Percentiles rank a stretch among this genome's conserved stretches.
These are phyloP conservation scores for Dryobates pubescens DNA, from an alignment of 2,797 vertebrate species.

Conservation along the genomic window DNA sequence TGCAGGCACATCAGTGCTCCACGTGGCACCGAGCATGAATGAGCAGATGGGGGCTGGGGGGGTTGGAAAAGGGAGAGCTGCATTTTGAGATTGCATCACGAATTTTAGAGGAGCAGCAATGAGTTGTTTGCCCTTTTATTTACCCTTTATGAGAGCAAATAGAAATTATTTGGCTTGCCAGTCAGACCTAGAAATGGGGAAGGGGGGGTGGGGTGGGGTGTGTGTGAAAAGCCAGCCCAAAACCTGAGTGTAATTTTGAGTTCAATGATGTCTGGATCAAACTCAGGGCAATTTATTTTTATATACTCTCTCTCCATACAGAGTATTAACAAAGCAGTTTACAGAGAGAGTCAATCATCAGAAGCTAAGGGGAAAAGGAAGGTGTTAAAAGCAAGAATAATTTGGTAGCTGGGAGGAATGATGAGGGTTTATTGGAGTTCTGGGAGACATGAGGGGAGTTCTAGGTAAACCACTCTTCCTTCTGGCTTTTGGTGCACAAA, in stretches of 20 bases:
- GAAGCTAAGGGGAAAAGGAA: slow-evolving; percentile 30
- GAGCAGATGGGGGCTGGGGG: neutral
- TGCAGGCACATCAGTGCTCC: neutral
- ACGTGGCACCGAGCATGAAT: neutral
- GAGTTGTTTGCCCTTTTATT: slow-evolving; percentile 57
- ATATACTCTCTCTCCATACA: slow-evolving; percentile 47
- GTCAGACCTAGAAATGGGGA: slow-evolving; percentile 17
- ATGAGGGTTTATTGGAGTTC: neutral
- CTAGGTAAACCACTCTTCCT: neutral
- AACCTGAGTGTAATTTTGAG: slow-evolving; percentile 55
- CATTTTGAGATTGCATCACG: slow-evolving; percentile 43
- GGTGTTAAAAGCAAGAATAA: slow-evolving; percentile 41
- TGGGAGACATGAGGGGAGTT: slow-evolving; percentile 9
- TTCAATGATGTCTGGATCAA: slow-evolving; percentile 62
- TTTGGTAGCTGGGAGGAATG: neutral
- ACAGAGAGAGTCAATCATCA: slow-evolving; percentile 52
- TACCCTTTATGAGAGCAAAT: slow-evolving; percentile 57
- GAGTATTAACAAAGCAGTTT: slow-evolving; percentile 55
- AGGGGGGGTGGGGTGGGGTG: neutral
- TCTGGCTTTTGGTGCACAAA: neutral
- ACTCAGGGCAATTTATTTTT: slow-evolving; percentile 58
- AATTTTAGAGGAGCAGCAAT: slow-evolving; percentile 47
- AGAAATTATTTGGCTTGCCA: slow-evolving; percentile 38
- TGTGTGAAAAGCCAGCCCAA: neutral
- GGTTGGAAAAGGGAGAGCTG: slow-evolving; percentile 6